Conservation (phyloP, 2,797 vertebrate genomes). For the Lacerta viridis region DNA sequence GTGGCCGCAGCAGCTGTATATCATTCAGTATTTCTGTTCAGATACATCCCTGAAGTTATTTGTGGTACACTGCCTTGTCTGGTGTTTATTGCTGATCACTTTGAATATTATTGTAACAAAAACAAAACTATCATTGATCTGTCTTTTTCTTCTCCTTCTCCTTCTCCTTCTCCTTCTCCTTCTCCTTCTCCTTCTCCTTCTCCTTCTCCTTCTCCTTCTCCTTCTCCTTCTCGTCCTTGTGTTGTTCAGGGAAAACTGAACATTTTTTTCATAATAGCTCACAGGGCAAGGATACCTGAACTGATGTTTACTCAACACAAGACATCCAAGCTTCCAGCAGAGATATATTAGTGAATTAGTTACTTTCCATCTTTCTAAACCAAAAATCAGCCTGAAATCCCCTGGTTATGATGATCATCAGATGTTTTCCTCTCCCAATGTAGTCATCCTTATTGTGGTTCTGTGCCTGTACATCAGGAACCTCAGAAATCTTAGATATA, state of each 20-base stretch:
- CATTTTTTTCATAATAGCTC: too few species aligned
- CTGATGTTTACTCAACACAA: background rate
- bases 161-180: too few species aligned
- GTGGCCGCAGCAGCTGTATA: background rate
- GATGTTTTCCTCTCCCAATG: background rate
- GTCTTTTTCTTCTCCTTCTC: too few species aligned
- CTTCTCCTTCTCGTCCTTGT: too few species aligned
- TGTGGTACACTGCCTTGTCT: background rate
- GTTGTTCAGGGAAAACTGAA: too few species aligned
- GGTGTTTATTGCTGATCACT: background rate
- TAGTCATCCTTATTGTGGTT: background rate
- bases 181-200: too few species aligned
- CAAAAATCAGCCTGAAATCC: constrained; percentile 40
- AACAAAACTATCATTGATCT: background rate
- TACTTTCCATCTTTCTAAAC: constrained; percentile 22
- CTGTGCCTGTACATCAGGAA: background rate
- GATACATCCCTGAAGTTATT: background rate
- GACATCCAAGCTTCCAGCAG: constrained; percentile 32
- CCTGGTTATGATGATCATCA: too few species aligned
- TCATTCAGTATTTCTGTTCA: background rate
- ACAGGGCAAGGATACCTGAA: background rate
- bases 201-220: too few species aligned
- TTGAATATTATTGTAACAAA: background rate
- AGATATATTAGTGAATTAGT: constrained; percentile 22
- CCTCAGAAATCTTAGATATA: background rate